Evolutionary conservation across 2,888 invertebrate genomes (phyloP), one percentile per base, ranked within the genome.

Genomic region (Amblyjoppa proteus): DNA sequence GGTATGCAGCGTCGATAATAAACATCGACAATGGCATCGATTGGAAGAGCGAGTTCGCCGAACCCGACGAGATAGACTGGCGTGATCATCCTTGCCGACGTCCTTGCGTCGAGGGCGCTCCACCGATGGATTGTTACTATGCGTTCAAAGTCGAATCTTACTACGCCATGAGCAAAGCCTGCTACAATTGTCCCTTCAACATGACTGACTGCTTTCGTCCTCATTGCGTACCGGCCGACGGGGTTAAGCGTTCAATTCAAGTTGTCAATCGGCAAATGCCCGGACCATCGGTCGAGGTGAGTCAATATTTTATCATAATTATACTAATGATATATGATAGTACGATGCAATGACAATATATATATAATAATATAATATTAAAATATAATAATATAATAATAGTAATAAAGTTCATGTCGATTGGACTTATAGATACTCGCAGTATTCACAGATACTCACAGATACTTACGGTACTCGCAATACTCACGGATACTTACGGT

Each of bases 191-290:
- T 92, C 98, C 98, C 0, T 95, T 94, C 83, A 97, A 97, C 92
- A 88, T 94, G 0, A 96, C 96, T 0, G 98, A 98, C 92, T 99
- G 99, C 91, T 94, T 94, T 68, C 95, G 97, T 74, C 95, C 96
- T 0, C 97, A 98, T 92, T 99, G 99, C 92, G 96, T 98, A 84
- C 95, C 97, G 0, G 97, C 96, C 0, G 98, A 98, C 93, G 99
- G 99, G 0, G 95, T 97, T 61, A 95, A 96, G 82, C 95, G 98
- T 86, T 95, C 97, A 0, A 94, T 98, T 49, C 96, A 97, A 16
- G 97, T 97, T 0, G 95, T 98, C 4, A 98, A 98, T 94, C 96
- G 98, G 88, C 96, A 97, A 94, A 96, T 98, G 95, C 98, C 98
- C 0, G 98, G 98, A 61, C 98, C 98, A 0, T 94, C 96, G 0